Evolutionary conservation across 2,888 invertebrate genomes (phyloP).

Genomic region (Scrobipalpa costella): DNA sequence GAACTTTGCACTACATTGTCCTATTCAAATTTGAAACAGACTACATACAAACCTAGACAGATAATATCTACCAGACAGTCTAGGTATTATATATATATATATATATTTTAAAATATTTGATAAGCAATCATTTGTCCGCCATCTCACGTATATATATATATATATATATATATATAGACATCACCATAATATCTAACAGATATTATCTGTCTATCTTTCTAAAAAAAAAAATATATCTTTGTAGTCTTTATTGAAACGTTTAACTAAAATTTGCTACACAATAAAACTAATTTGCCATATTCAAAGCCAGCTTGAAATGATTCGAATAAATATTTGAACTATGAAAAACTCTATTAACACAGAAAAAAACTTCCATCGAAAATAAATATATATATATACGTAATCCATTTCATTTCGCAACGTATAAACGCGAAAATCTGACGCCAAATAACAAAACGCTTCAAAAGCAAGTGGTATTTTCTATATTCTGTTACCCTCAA

Average conservation of each 20-base stretch:
- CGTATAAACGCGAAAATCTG: neutral
- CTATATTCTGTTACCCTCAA: conserved; percentile 51
- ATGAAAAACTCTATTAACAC: neutral
- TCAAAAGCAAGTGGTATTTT: conserved; percentile 48
- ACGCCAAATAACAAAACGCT: conserved; percentile 34
- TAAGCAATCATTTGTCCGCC: too few species aligned
- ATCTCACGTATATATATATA: too few species aligned
- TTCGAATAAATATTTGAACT: neutral
- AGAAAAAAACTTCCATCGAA: neutral
- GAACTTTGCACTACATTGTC: too few species aligned
- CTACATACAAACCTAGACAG: too few species aligned
- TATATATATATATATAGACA: too few species aligned
- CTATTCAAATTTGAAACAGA: too few species aligned
- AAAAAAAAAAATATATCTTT: too few species aligned
- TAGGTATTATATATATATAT: too few species aligned
- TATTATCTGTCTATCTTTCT: too few species aligned
- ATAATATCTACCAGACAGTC: too few species aligned
- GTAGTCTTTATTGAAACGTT: neutral
- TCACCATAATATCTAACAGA: too few species aligned
- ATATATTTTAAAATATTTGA: too few species aligned
- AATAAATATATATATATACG: neutral
- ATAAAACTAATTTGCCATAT: neutral
- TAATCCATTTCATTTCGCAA: neutral
- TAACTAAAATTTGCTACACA: neutral
- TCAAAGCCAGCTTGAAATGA: neutral